Evolutionary conservation across 64 coral and sea anemone genomes (phyloP), one percentile per base, ranked within the genome.

Genomic region (Porites lutea): DNA sequence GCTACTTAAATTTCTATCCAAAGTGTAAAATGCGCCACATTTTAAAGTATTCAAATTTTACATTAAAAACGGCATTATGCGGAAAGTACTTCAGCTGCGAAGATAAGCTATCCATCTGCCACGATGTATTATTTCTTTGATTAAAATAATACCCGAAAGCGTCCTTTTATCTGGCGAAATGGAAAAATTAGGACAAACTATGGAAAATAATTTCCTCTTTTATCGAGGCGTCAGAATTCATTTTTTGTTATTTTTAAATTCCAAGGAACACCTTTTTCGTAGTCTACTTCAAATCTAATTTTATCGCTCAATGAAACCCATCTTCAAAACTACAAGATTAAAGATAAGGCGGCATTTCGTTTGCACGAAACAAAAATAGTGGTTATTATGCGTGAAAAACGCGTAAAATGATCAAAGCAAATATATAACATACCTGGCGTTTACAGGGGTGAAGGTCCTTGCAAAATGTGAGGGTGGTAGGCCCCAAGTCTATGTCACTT

Each of bases 361-460:
- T 79, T 22, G 52, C 18, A 79, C 9, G 51, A 22, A 59, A 79
- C 8, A 53, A 77, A n/a, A 79, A 15, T 45, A 81, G 45, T 45
- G 61, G 45, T 15, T 45, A 81, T 8, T 18, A 81, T 16, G 4
- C 7, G 7, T 3, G 13, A 63, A 62, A 81, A 63, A 48, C 22
- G 1, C 4, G 62, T 16, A 48, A 47, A 16, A 48, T 44, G 37
- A 62, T 13, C 11, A 47, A 21, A 84, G 51, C 46, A 70, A 27
- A 70, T 23, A 70, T 21, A 8, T 37, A 80, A 11, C 19, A 21
- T 52, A 84, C 81, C 81, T 84, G 65, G 13, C 84, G 90, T 63
- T 99, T 93, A 58, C 94, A 99, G 0, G 97, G 97, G 12, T 92
- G 97, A n/a, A 99, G 88, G 86, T 96, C 94, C 11, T 96, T 99